A percentile compares a stretch with the other conserved stretches of the same genome.
phyloP scores from a whole-genome alignment of 2,888 invertebrate species.

The Asteroscopus sphinx region DNA sequence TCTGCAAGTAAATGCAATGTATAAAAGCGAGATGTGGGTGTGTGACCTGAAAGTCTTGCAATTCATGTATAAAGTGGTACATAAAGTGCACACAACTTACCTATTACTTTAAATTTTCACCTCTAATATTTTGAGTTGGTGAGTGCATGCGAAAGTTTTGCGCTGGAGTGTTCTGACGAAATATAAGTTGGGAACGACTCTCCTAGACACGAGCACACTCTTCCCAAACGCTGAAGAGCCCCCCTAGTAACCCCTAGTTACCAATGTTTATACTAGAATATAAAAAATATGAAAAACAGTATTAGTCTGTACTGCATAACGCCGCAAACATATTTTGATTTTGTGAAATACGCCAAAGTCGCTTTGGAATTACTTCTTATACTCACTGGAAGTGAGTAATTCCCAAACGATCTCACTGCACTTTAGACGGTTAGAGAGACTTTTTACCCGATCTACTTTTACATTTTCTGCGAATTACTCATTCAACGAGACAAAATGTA shows the following conservation, averaged over 20 bases:
- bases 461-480: conserved; percentile 28
- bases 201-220: conserved; percentile 18
- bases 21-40: conserved; percentile 25
- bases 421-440: conserved; percentile 6
- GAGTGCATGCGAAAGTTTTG: conserved; percentile 45
- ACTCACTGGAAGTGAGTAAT: too few relatives aligned
- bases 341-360: conserved; percentile 8
- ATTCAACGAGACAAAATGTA: conserved; percentile 13
- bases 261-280: conserved; percentile 13
- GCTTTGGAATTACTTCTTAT: too few relatives aligned
- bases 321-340: conserved; percentile 24
- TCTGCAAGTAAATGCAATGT: conserved; percentile 12
- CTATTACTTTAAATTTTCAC: conserved; percentile 45
- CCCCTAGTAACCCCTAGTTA: conserved; percentile 4
- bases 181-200: conserved; percentile 37
- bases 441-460: not conserved
- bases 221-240: conserved; percentile 14
- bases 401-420: too few relatives aligned
- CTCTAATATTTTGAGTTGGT: conserved; percentile 34
- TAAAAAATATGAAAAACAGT: conserved; percentile 18
- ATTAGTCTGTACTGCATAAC: conserved; percentile 2
- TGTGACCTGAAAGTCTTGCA: conserved; percentile 15
- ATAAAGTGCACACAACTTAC: conserved; percentile 35
- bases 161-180: conserved; percentile 24
- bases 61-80: conserved; percentile 12